phyloP scores from a whole-genome alignment of 2,113 vertebrate genomes.

The Regulus satrapa region DNA sequence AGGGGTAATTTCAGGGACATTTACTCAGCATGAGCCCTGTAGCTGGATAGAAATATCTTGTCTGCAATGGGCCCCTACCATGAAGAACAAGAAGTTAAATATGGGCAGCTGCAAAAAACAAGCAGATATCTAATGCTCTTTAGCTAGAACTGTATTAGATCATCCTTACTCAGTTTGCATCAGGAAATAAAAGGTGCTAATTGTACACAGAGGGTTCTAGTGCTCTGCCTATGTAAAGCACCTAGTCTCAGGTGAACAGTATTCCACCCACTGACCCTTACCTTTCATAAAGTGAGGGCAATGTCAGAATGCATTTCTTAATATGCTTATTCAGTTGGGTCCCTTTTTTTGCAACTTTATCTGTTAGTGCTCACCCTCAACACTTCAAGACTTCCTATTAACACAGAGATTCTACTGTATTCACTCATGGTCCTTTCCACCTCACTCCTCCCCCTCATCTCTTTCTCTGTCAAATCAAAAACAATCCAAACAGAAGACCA shows the following conservation, averaged over 20 bases:
- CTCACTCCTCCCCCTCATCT: background rate
- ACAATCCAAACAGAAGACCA: background rate
- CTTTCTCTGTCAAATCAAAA: background rate
- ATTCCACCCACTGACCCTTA: background rate
- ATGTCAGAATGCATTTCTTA: background rate
- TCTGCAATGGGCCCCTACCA: background rate
- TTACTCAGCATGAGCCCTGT: background rate
- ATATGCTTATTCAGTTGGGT: background rate
- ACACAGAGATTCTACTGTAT: background rate
- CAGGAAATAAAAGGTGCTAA: background rate
- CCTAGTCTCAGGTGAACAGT: background rate
- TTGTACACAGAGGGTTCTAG: background rate
- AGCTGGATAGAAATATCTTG: background rate
- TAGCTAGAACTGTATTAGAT: background rate
- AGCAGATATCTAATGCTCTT: background rate
- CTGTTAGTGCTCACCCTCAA: background rate
- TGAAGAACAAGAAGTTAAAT: background rate
- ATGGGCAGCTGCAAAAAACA: background rate
- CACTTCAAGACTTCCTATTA: background rate
- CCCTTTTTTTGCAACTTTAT: background rate
- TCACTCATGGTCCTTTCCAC: background rate
- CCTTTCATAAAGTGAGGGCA: background rate
- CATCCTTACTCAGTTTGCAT: background rate
- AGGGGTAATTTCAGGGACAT: background rate
- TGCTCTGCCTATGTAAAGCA: background rate